These are phyloP conservation scores for Coenobita brevimanus DNA, from an alignment of 1,140 invertebrate species.

Conservation along the genomic window DNA sequence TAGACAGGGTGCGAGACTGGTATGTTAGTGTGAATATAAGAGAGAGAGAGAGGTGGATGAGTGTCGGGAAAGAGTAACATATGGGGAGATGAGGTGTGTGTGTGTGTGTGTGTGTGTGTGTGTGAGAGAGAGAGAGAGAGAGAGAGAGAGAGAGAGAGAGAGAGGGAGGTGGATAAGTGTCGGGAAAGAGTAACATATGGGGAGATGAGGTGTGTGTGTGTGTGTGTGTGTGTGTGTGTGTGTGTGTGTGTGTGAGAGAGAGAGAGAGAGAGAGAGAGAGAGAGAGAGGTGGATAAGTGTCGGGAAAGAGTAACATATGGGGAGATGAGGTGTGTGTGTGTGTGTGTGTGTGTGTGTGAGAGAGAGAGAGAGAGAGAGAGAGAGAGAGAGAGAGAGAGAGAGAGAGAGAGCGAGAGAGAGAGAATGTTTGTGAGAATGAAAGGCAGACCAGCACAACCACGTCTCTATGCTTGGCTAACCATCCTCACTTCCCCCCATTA, in stretches of 20 bases:
- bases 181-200: not conserved
- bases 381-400: conserved; percentile 1
- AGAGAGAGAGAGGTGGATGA: too few relatives aligned
- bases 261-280: not conserved
- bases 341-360: not conserved
- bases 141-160: not conserved
- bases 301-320: not conserved
- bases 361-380: conserved; percentile 1
- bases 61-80: too few relatives aligned
- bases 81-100: too few relatives aligned
- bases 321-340: not conserved
- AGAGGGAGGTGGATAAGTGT: not conserved
- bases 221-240: not conserved
- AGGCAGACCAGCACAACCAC: not conserved
- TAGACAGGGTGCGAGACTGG: too few relatives aligned
- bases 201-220: not conserved
- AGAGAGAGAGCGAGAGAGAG: too few relatives aligned
- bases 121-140: not conserved
- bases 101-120: not conserved
- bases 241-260: not conserved
- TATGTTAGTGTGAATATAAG: too few relatives aligned
- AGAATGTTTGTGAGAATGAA: not conserved
- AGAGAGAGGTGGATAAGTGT: not conserved
- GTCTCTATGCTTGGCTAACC: too few relatives aligned
- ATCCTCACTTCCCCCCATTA: too few relatives aligned